These are phyloP conservation scores for Coracias cyanogaster DNA, from an alignment of 2,797 vertebrate genomes.

Conservation along the genomic window DNA sequence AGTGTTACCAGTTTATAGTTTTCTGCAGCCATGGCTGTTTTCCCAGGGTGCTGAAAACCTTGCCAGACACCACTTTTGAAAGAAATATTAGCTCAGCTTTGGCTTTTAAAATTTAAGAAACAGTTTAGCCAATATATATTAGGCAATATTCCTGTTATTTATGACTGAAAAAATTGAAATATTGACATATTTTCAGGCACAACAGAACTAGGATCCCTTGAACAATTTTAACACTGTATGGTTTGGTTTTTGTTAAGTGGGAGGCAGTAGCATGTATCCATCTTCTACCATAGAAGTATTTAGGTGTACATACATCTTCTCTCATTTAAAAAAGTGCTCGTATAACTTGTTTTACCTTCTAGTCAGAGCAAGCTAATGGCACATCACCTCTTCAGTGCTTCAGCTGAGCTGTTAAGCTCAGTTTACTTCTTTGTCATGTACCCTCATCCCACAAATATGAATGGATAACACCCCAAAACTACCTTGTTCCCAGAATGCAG, in stretches of 20 bases:
- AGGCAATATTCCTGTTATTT: not conserved
- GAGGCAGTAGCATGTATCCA: not conserved
- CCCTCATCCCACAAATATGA: not conserved
- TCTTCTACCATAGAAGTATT: not conserved
- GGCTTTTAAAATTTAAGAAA: not conserved
- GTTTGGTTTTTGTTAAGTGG: not conserved
- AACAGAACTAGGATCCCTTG: not conserved
- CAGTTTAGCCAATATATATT: not conserved
- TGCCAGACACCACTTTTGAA: not conserved
- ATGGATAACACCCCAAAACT: not conserved
- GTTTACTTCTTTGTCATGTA: not conserved
- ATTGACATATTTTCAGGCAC: not conserved
- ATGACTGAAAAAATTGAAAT: not conserved
- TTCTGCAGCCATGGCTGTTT: not conserved
- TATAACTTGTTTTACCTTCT: not conserved
- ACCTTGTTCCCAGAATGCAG: not conserved
- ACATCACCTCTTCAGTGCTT: not conserved
- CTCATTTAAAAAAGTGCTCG: not conserved
- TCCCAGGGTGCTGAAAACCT: not conserved
- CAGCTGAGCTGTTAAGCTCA: not conserved
- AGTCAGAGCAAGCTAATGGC: not conserved
- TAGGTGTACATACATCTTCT: not conserved
- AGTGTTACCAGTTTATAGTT: not conserved
- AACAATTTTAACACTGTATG: not conserved
- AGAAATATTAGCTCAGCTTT: not conserved